Evolutionary conservation across 2,888 invertebrate genomes (phyloP), one percentile per base, ranked within the genome.

Genomic region (Heliothis peltigera): DNA sequence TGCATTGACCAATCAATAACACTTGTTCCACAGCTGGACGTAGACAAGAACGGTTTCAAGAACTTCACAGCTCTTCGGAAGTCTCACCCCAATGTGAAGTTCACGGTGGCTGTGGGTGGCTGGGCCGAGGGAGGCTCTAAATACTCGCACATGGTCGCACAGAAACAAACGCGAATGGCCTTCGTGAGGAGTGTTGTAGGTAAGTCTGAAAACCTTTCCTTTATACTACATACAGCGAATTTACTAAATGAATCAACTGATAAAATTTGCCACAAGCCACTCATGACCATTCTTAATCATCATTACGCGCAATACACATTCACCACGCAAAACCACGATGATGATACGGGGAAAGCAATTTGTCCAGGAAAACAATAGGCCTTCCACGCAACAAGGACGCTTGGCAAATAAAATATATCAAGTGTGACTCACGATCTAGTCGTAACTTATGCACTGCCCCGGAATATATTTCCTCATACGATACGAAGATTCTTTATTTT

Each of bases 41-140:
- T 97, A 4, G 96, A 97, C 0, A 95, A 97, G 87, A 95, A 94
- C 80, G 98, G 98, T 0, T 98, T 97, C 92, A 95, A 92, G 53
- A 97, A 98, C 84, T 98, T 98, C 87, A 98, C 98, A 0, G 93
- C 96, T 15, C 92, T 98, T 18, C 97, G 96, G 64, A 91, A 96
- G 28, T 96, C 96, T 39, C 96, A 97, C 87, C 98, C 98, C 0
- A 89, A 96, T 28, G 94, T 98, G 7, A 98, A 98, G 89, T 96
- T 97, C 47, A 96, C 96, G 92, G 95, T 98, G 1, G 98, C 98
- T 0, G 97, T 98, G 0, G 98, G 98, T 0, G 98, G 98, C 0
- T 98, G 98, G 98, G 98, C 97, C 0, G 98, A 98, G 86, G 98
- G 98, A 15, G 98, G 98, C 19, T 95, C 96, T 75, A 98, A 98